These are phyloP conservation scores for Eupithecia pulchellata DNA, from an alignment of 2,888 invertebrate species.

Conservation along the genomic window DNA sequence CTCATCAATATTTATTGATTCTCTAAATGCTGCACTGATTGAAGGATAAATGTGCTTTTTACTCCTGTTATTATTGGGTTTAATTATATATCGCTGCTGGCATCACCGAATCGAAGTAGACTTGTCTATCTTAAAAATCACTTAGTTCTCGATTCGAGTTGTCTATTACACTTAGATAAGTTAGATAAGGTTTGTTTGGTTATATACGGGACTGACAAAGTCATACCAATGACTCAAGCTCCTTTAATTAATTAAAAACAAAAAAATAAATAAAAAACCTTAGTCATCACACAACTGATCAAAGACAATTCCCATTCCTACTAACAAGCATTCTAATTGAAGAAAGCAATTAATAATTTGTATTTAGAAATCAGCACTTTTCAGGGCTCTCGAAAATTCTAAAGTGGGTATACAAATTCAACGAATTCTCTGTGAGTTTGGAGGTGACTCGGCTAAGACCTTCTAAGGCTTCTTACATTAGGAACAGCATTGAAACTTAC, in stretches of 20 bases:
- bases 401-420: constrained; percentile 35
- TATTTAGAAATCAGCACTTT: constrained; percentile 11
- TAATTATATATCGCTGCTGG: not conserved
- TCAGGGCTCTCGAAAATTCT: constrained; percentile 19
- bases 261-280: too few relatives aligned
- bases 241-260: too few relatives aligned
- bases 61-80: constrained; percentile 9
- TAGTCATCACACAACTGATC: not conserved
- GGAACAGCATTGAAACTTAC: constrained; percentile 69
- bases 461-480: constrained; percentile 75
- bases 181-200: too few relatives aligned
- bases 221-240: too few relatives aligned
- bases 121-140: not conserved
- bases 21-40: constrained; percentile 34
- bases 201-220: too few relatives aligned
- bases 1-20: constrained; percentile 42
- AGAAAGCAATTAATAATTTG: not conserved
- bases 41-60: constrained; percentile 36
- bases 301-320: not conserved
- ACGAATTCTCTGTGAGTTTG: constrained; percentile 77
- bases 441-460: constrained; percentile 57
- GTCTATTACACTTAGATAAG: too few relatives aligned
- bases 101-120: not conserved
- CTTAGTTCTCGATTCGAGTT: not conserved
- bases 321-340: not conserved